Evolutionary conservation across 2,113 vertebrate genomes (phyloP), one percentile per base, ranked within the genome.

Genomic region (Megaceryle maxima): DNA sequence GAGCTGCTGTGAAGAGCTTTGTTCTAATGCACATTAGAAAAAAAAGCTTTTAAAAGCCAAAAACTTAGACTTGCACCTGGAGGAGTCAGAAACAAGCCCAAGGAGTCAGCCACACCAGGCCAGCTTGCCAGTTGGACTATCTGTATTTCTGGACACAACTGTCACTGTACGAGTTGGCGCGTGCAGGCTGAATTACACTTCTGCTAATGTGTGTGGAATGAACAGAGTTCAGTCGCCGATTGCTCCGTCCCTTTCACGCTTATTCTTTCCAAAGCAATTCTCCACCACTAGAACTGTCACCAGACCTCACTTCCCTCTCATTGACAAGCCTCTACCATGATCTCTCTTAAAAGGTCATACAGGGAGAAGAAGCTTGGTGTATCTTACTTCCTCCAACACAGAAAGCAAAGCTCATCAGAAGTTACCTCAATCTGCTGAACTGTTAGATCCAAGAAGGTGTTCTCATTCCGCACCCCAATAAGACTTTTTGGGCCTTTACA

Each of bases 401-500:
- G 69, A 5, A 6, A 43, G 64, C 7, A 43, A 28, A 95, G 50
- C 57, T 19, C n/a, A 7, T 12, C 18, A 6, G 2, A 14, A 18
- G 1, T 88, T 92, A 99, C 99, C 98, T 99, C 99, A 24, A 99
- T 99, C 98, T 99, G 99, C 97, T 99, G 98, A 76, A 99, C 99
- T 0, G 99, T 99, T 94, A 99, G 98, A 97, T 99, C 99, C 98
- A 99, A 98, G 98, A 99, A 99, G 83, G 99, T 99, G 96, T 99
- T 99, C 96, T 99, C 99, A 3, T 98, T 99, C 76, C 99, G 98
- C 85, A 99, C 99, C 24, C 99, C 99, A 19, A 99, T 99, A 43
- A 99, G 98, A 80, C 99, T 99, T 97, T 99, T 99, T 9, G 99
- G 99, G 75, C 99, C 99, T 87, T 99, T 99, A 75, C 99, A 99